A percentile compares a stretch with the other conserved stretches of the same genome.
Evolutionary conservation across 2,113 vertebrate genomes (phyloP).

Genomic region (Saccopteryx leptura): DNA sequence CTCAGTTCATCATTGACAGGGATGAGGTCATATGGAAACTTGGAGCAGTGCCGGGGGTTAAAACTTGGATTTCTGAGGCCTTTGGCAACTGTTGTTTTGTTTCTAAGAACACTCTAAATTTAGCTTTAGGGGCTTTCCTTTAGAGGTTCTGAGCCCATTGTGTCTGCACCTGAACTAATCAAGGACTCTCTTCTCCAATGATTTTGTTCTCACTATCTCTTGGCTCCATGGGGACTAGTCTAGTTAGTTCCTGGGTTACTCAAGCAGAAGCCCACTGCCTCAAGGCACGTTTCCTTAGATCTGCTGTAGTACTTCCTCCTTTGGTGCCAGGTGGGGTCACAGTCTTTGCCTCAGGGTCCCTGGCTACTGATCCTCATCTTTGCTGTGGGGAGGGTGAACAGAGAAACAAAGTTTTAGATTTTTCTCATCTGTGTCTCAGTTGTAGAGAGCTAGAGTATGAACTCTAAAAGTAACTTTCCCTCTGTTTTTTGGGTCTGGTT

Average conservation of each 20-base stretch:
- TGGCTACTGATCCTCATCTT: slow-evolving; percentile 66
- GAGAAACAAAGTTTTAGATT: slow-evolving; percentile 75
- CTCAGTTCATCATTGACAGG: neutral
- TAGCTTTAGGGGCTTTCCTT: slow-evolving; percentile 66
- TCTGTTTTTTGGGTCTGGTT: neutral
- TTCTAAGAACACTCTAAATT: slow-evolving; percentile 75
- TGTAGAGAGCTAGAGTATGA: slow-evolving; percentile 14
- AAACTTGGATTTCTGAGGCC: slow-evolving; percentile 30
- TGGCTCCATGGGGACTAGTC: slow-evolving; percentile 64
- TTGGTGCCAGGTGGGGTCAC: slow-evolving; percentile 68
- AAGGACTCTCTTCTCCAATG: slow-evolving; percentile 60
- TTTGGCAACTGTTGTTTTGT: slow-evolving; percentile 10
- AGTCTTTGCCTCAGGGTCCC: slow-evolving; percentile 79
- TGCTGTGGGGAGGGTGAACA: slow-evolving; percentile 23
- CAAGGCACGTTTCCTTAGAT: slow-evolving; percentile 80
- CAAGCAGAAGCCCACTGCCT: slow-evolving; percentile 73
- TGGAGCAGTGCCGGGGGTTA: neutral
- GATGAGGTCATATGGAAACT: neutral
- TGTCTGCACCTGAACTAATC: slow-evolving; percentile 57
- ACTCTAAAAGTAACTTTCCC: slow-evolving; percentile 76
- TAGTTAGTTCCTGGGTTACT: slow-evolving; percentile 62
- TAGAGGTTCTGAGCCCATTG: slow-evolving; percentile 48
- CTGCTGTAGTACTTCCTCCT: neutral
- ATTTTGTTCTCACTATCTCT: slow-evolving; percentile 30
- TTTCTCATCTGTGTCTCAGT: slow-evolving; percentile 71